phyloP scores from a whole-genome alignment of 2,888 invertebrate species.

The Xestia c-nigrum region DNA sequence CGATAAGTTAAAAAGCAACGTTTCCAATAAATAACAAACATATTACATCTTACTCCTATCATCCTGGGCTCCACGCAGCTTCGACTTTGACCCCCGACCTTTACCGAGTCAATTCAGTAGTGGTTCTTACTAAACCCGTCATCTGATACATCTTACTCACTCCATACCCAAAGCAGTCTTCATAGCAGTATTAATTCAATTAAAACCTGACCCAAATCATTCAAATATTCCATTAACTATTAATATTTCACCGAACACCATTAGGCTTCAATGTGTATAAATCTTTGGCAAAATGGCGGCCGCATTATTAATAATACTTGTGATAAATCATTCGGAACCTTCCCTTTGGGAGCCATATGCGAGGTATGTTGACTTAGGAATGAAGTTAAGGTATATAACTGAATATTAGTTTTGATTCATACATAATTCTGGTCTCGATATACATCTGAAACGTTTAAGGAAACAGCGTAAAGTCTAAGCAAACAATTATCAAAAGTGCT shows the following conservation, averaged over 20 bases:
- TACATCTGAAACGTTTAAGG: not conserved
- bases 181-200: slow-evolving; percentile 59
- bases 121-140: slow-evolving; percentile 42
- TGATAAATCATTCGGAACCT: slow-evolving; percentile 61
- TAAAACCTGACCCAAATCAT: slow-evolving; percentile 57
- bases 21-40: not conserved
- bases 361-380: slow-evolving; percentile 48
- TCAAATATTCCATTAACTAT: slow-evolving; percentile 69
- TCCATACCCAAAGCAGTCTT: slow-evolving; percentile 28
- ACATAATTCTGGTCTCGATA: not conserved
- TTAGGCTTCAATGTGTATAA: slow-evolving; percentile 60
- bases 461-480: slow-evolving; percentile 3
- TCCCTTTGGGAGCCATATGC: slow-evolving; percentile 48
- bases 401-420: slow-evolving; percentile 10
- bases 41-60: slow-evolving; percentile 1
- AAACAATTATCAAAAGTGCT: slow-evolving; percentile 21
- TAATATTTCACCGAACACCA: slow-evolving; percentile 70
- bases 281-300: slow-evolving; percentile 56
- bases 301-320: slow-evolving; percentile 59
- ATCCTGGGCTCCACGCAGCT: not conserved
- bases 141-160: slow-evolving; percentile 54
- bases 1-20: slow-evolving; percentile 4
- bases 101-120: slow-evolving; percentile 19
- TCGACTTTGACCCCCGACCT: slow-evolving; percentile 30
- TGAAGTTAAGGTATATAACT: slow-evolving; percentile 14